These are phyloP conservation scores for Diadegma fenestrale DNA, from an alignment of 2,888 invertebrate species.

Conservation along the genomic window DNA sequence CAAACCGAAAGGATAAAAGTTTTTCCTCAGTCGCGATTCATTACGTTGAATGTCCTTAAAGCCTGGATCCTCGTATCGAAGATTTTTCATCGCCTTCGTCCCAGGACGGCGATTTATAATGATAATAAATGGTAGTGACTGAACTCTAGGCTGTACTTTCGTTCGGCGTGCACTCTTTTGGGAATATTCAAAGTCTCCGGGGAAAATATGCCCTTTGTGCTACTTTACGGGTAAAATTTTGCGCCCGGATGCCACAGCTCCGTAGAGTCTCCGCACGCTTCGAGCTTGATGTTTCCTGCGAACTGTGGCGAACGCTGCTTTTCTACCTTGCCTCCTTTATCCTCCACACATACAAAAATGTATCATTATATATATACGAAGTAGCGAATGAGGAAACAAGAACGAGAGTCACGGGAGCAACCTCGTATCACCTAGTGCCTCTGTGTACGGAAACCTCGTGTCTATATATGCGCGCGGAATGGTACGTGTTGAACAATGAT, in stretches of 20 bases:
- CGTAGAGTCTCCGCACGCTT: constrained; percentile 4
- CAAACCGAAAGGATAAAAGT: background rate
- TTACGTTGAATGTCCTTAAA: background rate
- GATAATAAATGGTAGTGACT: constrained; percentile 31
- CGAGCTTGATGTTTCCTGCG: constrained; percentile 10
- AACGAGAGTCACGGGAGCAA: constrained; percentile 30
- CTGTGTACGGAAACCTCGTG: background rate
- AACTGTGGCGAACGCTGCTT: constrained; percentile 76
- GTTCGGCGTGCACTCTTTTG: constrained; percentile 9
- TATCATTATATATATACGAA: background rate
- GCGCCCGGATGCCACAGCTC: background rate
- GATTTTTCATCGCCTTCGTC: background rate
- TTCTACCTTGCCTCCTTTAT: constrained; percentile 1
- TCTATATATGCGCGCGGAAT: constrained; percentile 60
- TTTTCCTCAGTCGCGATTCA: background rate
- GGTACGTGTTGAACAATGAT: constrained; percentile 81
- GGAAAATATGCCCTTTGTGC: constrained; percentile 19
- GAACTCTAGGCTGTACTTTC: constrained; percentile 4
- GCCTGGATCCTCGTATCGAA: background rate
- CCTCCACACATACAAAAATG: background rate
- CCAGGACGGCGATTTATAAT: constrained; percentile 15
- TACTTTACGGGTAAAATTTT: constrained; percentile 20
- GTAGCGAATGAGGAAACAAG: constrained; percentile 18
- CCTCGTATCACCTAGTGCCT: background rate
- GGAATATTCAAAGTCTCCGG: constrained; percentile 18